These are phyloP conservation scores for Spea hammondii DNA, from an alignment of 2,797 vertebrate species.

Conservation along the genomic window DNA sequence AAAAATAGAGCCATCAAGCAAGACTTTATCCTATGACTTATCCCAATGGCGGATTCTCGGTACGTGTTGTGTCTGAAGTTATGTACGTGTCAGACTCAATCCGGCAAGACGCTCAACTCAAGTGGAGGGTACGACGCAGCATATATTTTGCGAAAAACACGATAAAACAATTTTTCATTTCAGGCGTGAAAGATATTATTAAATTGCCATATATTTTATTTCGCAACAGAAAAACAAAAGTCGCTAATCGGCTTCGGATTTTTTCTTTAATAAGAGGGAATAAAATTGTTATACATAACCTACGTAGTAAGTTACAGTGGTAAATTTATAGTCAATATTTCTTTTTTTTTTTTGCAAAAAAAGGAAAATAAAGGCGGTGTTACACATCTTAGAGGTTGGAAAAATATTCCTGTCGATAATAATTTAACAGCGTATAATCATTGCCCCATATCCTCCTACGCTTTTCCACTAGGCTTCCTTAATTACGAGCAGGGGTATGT, in stretches of 20 bases:
- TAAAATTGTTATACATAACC: constrained; percentile 20
- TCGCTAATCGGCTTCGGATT: not conserved
- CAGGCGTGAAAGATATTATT: not conserved
- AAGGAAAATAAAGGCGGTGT: not conserved
- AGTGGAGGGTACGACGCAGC: not conserved
- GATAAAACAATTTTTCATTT: not conserved
- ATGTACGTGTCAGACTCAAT: not conserved
- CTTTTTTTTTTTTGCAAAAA: too few relatives aligned
- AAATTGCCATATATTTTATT: not conserved
- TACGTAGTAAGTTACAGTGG: constrained; percentile 19
- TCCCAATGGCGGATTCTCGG: not conserved
- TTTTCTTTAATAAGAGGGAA: not conserved
- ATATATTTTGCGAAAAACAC: not conserved
- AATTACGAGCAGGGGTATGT: not conserved
- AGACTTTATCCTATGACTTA: not conserved
- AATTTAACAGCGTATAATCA: not conserved
- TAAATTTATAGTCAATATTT: not conserved
- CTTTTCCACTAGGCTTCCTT: not conserved
- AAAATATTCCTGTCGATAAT: not conserved
- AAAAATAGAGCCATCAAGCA: constrained; percentile 8
- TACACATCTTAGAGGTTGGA: not conserved
- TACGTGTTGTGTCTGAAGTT: not conserved
- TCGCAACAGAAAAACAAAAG: not conserved
- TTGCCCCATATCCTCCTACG: not conserved
- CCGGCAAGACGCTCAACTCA: not conserved